Conservation (phyloP, 2,113 vertebrate genomes). For the Psettodes erumei region DNA sequence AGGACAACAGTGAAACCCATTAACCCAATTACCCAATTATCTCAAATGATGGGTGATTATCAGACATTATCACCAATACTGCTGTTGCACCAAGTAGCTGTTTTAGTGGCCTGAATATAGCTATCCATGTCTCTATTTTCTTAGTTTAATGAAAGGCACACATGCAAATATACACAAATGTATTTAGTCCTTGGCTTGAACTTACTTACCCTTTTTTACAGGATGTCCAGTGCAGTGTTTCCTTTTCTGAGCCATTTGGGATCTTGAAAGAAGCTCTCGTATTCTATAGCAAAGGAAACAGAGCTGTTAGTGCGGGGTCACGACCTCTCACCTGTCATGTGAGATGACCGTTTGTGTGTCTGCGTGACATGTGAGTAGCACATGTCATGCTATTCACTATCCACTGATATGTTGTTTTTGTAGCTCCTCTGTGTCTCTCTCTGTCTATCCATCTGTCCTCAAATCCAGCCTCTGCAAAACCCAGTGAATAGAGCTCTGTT, state of each 20-base stretch:
- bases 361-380: slow-evolving; percentile 43
- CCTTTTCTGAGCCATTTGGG: slow-evolving; percentile 50
- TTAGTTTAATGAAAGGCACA: slow-evolving; percentile 44
- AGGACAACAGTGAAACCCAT: slow-evolving; percentile 59
- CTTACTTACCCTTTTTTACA: slow-evolving; percentile 44
- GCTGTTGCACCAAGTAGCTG: slow-evolving; percentile 13
- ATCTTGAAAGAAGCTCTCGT: slow-evolving; percentile 32
- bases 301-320: slow-evolving; percentile 64
- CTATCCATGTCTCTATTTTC: slow-evolving; percentile 61
- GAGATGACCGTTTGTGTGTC: slow-evolving; percentile 53
- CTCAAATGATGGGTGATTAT: slow-evolving; percentile 75
- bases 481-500: slow-evolving; percentile 4
- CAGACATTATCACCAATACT: slow-evolving; percentile 50
- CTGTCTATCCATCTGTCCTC: slow-evolving; percentile 28
- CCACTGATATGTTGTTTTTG: slow-evolving; percentile 51
- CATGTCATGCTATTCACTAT: slow-evolving; percentile 37
- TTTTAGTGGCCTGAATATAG: slow-evolving; percentile 51
- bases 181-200: slow-evolving; percentile 23
- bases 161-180: slow-evolving; percentile 12
- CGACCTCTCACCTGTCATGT: slow-evolving; percentile 66
- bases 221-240: slow-evolving; percentile 34
- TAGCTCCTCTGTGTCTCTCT: neutral
- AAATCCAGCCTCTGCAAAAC: neutral
- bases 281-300: slow-evolving; percentile 62
- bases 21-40: slow-evolving; percentile 79